A percentile compares a stretch with the other conserved stretches of the same genome.
Evolutionary conservation across 2,888 invertebrate species (phyloP).

Genomic region (Arrhopalites spinosus): DNA sequence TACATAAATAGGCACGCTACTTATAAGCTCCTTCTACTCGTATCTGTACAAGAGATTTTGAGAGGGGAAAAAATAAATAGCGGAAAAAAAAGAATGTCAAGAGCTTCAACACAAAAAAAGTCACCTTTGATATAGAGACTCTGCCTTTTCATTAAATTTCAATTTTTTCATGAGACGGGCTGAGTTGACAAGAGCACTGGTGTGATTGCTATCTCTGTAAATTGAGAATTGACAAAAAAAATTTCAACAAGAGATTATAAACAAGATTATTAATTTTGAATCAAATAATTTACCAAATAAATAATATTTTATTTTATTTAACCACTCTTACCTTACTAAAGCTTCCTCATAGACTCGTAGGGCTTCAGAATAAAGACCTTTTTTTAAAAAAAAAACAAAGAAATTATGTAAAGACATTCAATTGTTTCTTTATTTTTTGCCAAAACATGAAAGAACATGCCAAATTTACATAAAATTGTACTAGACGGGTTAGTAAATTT

Average conservation of each 20-base stretch:
- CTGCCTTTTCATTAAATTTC: constrained; percentile 54
- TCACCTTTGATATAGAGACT: constrained; percentile 55
- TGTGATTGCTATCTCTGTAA: constrained; percentile 63
- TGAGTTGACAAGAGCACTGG: constrained; percentile 66
- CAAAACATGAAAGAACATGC: too few species aligned
- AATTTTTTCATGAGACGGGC: constrained; percentile 61
- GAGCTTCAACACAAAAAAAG: neutral
- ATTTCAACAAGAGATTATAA: too few species aligned
- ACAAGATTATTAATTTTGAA: neutral
- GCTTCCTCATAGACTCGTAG: constrained; percentile 35
- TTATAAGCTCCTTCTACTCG: too few species aligned
- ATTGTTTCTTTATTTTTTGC: too few species aligned
- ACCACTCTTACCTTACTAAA: constrained; percentile 13
- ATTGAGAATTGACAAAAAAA: neutral
- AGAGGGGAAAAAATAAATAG: too few species aligned
- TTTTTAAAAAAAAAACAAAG: neutral
- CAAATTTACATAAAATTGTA: too few species aligned
- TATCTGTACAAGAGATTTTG: too few species aligned
- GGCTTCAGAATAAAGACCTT: constrained; percentile 29
- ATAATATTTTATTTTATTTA: too few species aligned
- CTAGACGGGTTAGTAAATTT: too few species aligned
- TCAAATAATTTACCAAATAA: neutral
- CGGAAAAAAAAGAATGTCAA: too few species aligned
- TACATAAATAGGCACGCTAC: too few species aligned
- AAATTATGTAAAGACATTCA: too few species aligned